Conservation (phyloP, 2,797 vertebrate species). For the Mormyrus proboscirostris region DNA sequence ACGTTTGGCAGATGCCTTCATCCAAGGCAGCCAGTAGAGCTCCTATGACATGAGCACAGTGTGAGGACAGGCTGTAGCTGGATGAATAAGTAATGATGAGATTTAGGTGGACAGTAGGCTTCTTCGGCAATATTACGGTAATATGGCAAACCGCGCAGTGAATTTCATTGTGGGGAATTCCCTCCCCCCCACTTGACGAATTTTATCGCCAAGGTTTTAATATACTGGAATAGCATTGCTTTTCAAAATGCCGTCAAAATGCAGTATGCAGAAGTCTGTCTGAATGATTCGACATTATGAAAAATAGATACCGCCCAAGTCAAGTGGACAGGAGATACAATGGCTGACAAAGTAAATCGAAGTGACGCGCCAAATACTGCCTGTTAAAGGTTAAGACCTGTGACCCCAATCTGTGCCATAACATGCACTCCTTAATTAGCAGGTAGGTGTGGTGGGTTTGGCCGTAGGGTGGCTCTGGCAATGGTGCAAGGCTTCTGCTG, state of each 20-base stretch:
- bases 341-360: not conserved
- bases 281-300: not conserved
- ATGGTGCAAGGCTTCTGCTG: not conserved
- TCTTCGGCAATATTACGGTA: not conserved
- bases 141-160: not conserved
- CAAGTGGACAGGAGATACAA: not conserved
- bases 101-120: not conserved
- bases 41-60: not conserved
- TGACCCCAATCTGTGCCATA: not conserved
- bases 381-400: not conserved
- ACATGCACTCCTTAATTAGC: not conserved
- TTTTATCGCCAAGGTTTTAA: not conserved
- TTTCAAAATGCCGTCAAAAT: not conserved
- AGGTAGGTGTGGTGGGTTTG: not conserved
- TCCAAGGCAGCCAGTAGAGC: not conserved
- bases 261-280: not conserved
- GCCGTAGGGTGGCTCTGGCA: not conserved
- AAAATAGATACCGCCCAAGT: not conserved
- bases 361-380: not conserved
- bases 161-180: not conserved
- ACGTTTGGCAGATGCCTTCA: not conserved
- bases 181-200: not conserved
- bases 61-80: not conserved
- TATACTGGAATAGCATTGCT: not conserved
- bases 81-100: not conserved